Percentiles rank a stretch among this genome's conserved stretches.
These are phyloP conservation scores for Asobara japonica DNA, from an alignment of 1,140 invertebrate genomes.

Conservation along the genomic window DNA sequence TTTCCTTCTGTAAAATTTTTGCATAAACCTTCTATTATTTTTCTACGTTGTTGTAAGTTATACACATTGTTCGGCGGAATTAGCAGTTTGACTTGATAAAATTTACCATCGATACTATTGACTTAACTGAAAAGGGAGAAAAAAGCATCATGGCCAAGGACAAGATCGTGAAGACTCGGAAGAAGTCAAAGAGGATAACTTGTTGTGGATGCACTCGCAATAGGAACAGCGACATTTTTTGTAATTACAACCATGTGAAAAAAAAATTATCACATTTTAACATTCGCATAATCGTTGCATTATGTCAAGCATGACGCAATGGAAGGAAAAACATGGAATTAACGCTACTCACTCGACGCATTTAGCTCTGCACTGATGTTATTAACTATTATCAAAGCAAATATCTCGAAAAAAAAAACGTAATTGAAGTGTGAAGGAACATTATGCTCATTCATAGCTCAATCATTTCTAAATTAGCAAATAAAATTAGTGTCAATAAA, in stretches of 20 bases:
- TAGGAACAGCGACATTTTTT: conserved; percentile 64
- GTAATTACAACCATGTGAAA: conserved; percentile 53
- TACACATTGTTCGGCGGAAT: background rate
- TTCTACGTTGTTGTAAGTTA: background rate
- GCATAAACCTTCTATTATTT: background rate
- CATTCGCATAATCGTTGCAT: background rate
- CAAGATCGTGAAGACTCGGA: conserved; percentile 47
- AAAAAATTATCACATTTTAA: conserved; percentile 4
- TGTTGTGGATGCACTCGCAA: conserved; percentile 63
- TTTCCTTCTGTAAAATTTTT: background rate
- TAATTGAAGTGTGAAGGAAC: background rate
- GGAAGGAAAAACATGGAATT: background rate
- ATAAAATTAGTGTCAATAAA: background rate
- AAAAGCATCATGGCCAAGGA: conserved; percentile 46
- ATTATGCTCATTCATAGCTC: background rate
- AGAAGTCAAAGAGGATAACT: conserved; percentile 51
- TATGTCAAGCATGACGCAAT: conserved; percentile 6
- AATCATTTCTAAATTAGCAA: background rate
- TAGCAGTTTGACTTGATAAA: background rate
- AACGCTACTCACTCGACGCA: background rate
- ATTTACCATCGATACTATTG: background rate
- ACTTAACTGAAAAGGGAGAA: background rate
- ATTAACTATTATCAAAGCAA: background rate
- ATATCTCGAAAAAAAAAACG: background rate
- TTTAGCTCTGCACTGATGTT: background rate